Base-by-base conservation (phyloP, 2,797 vertebrate species). In the Sparidentex hasta region DNA sequence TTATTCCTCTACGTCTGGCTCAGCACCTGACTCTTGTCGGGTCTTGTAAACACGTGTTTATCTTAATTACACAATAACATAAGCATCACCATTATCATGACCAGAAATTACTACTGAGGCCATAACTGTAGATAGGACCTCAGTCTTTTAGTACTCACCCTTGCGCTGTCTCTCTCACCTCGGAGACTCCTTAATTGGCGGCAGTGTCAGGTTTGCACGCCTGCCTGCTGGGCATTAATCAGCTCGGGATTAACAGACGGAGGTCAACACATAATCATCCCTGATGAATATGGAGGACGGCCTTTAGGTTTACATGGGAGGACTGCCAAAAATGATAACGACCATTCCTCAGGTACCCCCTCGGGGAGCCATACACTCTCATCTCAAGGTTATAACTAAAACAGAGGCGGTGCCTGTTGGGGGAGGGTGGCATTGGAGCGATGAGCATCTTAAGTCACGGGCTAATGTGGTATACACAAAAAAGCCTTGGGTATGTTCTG, bases 261-360 rank as follows among this genome's bases (percentile, higher is more conserved):
- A 84, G 90, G 89, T 90, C 89, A 87, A 73, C 81, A 76, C 80
- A 88, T 92, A 92, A 90, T 91, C 92, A 90, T 77, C 61, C 20
- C 64, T 65, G 87, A 92, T 94, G 91, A 93, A 93, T 94, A 93
- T 93, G 87, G 86, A 93, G 84, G 74, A 88, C 81, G 71, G 81
- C 82, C 86, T 88, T 86, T 80, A 83, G 88, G 88, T 89, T 91
- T 82, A 68, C 75, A 82, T 5, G 63, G 85, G 87, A 90, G 65
- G 61, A 70, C 78, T 87, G 89, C 87, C 89, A 88, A 86, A 90
- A 87, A 86, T 88, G 81, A 91, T 91, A 92, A 91, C 59, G 54
- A 85, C 86, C 71, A 87, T 68, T 83, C 68, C 81, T 79, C 81
- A 75, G 29, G 48, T 33, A 5, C 17, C 72, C 84, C 83, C 87